These are phyloP conservation scores for Phrynosoma platyrhinos DNA, from an alignment of 2,113 vertebrate species.

Conservation along the genomic window DNA sequence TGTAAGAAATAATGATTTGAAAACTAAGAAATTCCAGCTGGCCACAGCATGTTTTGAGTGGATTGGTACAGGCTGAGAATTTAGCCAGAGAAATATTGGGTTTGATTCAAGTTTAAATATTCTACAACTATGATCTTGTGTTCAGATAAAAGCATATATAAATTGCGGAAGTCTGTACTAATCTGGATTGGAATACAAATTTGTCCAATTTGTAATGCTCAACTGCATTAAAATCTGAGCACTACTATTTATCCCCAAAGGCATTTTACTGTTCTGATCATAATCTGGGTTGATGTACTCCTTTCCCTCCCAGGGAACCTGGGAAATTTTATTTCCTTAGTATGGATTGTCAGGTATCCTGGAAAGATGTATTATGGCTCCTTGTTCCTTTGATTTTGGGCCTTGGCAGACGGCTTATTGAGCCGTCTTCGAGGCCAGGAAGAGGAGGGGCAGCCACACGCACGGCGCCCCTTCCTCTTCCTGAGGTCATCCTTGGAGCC, in stretches of 20 bases:
- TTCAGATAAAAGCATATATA: slow-evolving; percentile 2
- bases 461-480: too few relatives aligned
- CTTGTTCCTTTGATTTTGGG: background rate
- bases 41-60: slow-evolving; percentile 21
- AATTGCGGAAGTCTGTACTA: background rate
- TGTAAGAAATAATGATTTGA: slow-evolving; percentile 49
- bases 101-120: accelerated
- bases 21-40: slow-evolving; percentile 39
- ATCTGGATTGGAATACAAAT: background rate
- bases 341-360: background rate
- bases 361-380: background rate
- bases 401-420: too few relatives aligned
- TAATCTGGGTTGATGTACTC: background rate
- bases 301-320: background rate
- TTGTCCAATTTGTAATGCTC: background rate
- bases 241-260: background rate
- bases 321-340: background rate
- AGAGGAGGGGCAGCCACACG: too few relatives aligned
- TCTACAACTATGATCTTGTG: background rate
- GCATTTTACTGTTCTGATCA: background rate
- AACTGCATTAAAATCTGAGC: background rate
- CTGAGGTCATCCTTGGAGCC: too few relatives aligned
- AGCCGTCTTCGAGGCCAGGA: too few relatives aligned
- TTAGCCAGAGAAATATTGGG: background rate
- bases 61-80: background rate